A percentile compares a stretch with the other conserved stretches of the same genome.
Evolutionary conservation across 2,797 vertebrate genomes (phyloP).

Genomic region (Neostethus bicornis): DNA sequence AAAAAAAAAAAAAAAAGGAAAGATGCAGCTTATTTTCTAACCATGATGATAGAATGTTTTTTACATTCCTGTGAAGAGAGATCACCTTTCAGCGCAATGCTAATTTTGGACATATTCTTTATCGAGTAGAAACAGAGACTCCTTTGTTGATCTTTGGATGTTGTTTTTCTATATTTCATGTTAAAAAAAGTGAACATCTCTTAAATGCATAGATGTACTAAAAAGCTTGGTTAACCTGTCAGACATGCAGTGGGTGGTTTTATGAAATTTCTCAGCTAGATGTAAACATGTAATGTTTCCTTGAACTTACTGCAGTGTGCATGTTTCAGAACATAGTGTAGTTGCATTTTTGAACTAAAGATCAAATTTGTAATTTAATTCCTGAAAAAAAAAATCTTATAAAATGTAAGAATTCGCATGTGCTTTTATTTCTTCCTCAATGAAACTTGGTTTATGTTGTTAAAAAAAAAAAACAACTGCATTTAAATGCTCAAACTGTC

Average conservation of each 20-base stretch:
- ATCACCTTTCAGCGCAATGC: conserved; percentile 60
- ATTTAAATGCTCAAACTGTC: conserved; percentile 9
- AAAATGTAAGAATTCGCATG: conserved; percentile 21
- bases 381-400: background rate
- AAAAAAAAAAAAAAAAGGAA: background rate
- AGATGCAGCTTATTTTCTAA: conserved; percentile 24
- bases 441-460: background rate
- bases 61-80: conserved; percentile 65
- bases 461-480: background rate
- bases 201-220: conserved; percentile 21
- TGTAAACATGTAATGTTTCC: conserved; percentile 38
- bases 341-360: no score
- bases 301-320: conserved; percentile 20
- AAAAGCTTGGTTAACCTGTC: conserved; percentile 29
- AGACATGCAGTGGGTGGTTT: conserved; percentile 12
- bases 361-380: no score
- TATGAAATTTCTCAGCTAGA: conserved; percentile 39
- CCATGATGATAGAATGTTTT: conserved; percentile 43
- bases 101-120: conserved; percentile 43
- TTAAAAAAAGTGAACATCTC: conserved; percentile 26
- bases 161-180: conserved; percentile 36
- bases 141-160: conserved; percentile 52
- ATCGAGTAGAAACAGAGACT: conserved; percentile 35
- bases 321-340: conserved; percentile 15
- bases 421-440: background rate